Evolutionary conservation across 2,113 vertebrate species (phyloP).

Genomic region (Phrynocephalus versicolor): DNA sequence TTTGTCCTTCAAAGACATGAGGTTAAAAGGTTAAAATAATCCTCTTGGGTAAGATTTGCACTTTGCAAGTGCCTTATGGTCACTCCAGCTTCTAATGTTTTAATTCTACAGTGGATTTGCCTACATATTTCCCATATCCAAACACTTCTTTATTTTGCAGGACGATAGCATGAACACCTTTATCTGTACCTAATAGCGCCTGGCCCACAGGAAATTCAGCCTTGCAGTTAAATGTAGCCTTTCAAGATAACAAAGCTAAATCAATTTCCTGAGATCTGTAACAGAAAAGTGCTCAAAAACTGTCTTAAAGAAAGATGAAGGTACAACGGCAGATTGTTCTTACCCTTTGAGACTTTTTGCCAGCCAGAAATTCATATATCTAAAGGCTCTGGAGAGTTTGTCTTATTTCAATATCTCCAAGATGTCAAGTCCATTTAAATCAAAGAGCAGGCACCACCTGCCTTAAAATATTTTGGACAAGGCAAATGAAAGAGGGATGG

Average conservation of each 20-base stretch:
- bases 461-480: neutral
- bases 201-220: neutral
- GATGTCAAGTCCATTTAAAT: neutral
- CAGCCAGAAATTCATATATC: neutral
- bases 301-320: neutral
- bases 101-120: neutral
- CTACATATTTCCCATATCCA: neutral
- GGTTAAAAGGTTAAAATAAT: no score
- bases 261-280: conserved; percentile 1
- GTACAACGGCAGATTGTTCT: neutral
- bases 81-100: neutral
- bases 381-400: neutral
- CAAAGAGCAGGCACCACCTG: neutral
- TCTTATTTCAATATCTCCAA: neutral
- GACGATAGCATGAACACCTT: neutral
- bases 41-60: neutral
- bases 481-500: neutral
- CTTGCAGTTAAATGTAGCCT: neutral
- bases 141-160: neutral
- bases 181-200: neutral
- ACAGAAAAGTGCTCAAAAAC: conserved; percentile 1
- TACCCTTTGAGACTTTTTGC: neutral
- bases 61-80: neutral
- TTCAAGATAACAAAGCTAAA: neutral
- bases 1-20: neutral